These are phyloP conservation scores for Hypselothyrea guttata DNA, from an alignment of 2,888 invertebrate species.

Conservation along the genomic window DNA sequence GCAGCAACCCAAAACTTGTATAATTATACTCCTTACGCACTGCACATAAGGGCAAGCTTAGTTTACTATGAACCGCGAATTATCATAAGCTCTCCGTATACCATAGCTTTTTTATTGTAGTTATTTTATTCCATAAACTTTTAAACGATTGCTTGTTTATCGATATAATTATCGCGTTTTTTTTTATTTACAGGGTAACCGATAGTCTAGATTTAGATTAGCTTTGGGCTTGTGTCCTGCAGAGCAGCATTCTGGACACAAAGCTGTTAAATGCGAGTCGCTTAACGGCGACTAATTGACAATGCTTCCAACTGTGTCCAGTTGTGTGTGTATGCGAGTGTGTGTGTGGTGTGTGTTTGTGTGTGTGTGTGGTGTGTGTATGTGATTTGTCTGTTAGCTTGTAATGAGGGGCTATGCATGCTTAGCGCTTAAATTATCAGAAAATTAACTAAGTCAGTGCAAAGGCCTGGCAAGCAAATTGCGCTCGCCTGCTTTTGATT, in stretches of 20 bases:
- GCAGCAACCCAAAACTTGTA: slow-evolving; percentile 31
- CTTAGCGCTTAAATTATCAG: slow-evolving; percentile 68
- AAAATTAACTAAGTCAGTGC: slow-evolving; percentile 61
- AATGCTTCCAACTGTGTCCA: slow-evolving; percentile 30
- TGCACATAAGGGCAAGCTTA: slow-evolving; percentile 4
- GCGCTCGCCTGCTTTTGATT: slow-evolving; percentile 24
- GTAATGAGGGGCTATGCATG: slow-evolving; percentile 40
- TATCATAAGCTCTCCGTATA: no score
- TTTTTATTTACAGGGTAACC: no score
- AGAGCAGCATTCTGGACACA: slow-evolving; percentile 54
- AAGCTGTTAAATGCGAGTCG: slow-evolving; percentile 50
- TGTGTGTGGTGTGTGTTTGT: background rate
- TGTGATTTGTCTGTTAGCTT: slow-evolving; percentile 11
- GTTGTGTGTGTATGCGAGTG: slow-evolving; percentile 7
- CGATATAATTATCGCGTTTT: no score
- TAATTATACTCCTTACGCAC: background rate
- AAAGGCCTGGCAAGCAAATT: slow-evolving; percentile 45
- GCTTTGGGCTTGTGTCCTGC: slow-evolving; percentile 5
- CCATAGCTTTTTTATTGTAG: no score
- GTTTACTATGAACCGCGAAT: no score
- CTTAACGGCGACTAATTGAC: slow-evolving; percentile 68
- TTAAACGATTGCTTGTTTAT: no score
- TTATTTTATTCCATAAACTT: no score
- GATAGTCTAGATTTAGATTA: no score
- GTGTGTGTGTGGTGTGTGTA: slow-evolving; percentile 7